phyloP scores from a whole-genome alignment of 2,113 vertebrate genomes.

The Heliornis fulica region DNA sequence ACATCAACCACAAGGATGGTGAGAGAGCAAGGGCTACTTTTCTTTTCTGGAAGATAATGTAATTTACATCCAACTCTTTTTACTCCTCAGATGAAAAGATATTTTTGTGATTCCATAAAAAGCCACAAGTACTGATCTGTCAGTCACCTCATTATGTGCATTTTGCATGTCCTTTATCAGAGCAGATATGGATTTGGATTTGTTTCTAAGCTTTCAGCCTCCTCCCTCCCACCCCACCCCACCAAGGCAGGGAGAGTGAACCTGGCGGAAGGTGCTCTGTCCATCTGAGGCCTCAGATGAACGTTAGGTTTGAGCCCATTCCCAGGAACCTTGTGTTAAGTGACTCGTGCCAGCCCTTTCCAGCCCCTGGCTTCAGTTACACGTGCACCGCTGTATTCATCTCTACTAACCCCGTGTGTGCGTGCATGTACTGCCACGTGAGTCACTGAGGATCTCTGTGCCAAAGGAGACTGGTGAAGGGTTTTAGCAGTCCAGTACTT shows the following conservation, averaged over 20 bases:
- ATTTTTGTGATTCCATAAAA: background rate
- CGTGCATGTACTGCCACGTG: rapidly evolving
- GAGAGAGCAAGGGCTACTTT: background rate
- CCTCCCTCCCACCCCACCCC: rapidly evolving
- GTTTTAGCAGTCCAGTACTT: background rate
- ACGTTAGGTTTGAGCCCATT: background rate
- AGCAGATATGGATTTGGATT: background rate
- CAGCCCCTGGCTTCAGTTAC: background rate
- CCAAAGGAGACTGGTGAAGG: background rate
- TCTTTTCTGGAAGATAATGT: background rate
- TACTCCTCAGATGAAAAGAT: background rate
- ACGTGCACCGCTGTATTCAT: background rate
- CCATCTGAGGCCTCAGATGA: background rate
- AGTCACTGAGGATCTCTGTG: background rate
- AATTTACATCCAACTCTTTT: background rate
- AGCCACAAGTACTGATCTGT: background rate
- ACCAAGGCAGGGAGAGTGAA: background rate
- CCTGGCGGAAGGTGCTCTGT: background rate
- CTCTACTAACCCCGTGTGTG: background rate
- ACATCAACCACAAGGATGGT: background rate
- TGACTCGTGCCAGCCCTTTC: background rate
- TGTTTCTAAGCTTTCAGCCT: background rate
- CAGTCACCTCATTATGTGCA: background rate
- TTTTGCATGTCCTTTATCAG: background rate
- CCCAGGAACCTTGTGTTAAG: background rate